Percentiles rank a stretch among this genome's conserved stretches.
These are phyloP conservation scores for Heterotilapia buettikoferi DNA, from an alignment of 2,113 vertebrate genomes.

Conservation along the genomic window DNA sequence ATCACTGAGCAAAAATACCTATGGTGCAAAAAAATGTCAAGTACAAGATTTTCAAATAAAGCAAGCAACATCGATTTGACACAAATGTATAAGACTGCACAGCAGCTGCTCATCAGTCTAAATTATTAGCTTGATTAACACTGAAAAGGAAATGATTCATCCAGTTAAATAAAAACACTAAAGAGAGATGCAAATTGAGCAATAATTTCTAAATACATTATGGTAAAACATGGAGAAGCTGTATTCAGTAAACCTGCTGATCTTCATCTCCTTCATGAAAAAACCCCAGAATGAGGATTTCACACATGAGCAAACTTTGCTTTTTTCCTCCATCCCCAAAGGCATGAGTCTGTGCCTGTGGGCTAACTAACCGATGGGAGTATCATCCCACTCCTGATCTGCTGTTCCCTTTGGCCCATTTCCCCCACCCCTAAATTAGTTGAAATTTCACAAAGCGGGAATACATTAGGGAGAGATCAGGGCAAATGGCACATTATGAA, in stretches of 20 bases:
- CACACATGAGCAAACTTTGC: slow-evolving; percentile 47
- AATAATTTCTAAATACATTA: not conserved
- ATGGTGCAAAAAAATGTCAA: not conserved
- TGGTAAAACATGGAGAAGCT: not conserved
- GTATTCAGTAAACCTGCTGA: not conserved
- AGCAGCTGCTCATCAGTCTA: not conserved
- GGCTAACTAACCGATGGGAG: slow-evolving; percentile 22
- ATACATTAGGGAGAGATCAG: slow-evolving; percentile 62
- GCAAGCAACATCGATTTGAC: not conserved
- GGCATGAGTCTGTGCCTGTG: not conserved
- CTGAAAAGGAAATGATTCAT: not conserved
- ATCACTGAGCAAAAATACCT: not conserved
- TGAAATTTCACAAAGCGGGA: slow-evolving; percentile 52
- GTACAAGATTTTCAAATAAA: not conserved
- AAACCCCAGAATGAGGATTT: not conserved
- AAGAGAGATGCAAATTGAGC: not conserved
- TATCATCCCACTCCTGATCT: slow-evolving; percentile 12
- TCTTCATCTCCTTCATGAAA: not conserved
- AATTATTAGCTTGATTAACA: not conserved
- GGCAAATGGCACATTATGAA: slow-evolving; percentile 70
- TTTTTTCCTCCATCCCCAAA: slow-evolving; percentile 10
- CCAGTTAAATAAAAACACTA: not conserved
- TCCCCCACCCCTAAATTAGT: slow-evolving; percentile 45
- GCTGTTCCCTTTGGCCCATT: slow-evolving; percentile 25
- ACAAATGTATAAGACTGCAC: not conserved